These are phyloP conservation scores for Drosophila mauritiana DNA, from an alignment of 1,140 invertebrate species.

Conservation along the genomic window DNA sequence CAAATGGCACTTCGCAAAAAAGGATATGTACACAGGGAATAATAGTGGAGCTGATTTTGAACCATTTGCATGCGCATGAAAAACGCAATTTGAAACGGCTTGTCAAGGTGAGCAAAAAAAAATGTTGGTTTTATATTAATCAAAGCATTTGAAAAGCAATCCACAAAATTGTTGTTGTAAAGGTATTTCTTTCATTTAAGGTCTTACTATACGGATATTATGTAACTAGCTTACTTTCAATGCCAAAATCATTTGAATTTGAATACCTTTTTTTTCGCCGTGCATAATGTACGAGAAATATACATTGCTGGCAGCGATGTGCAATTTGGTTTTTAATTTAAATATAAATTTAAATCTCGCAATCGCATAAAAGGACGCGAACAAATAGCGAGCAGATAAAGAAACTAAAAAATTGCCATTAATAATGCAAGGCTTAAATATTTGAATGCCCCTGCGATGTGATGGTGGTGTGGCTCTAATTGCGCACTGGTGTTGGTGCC, in stretches of 20 bases:
- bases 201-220: no score
- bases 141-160: no score
- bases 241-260: no score
- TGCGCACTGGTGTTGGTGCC: slow-evolving; percentile 38
- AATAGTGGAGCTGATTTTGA: background rate
- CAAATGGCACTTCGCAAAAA: slow-evolving; percentile 33
- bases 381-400: slow-evolving; percentile 40
- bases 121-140: background rate
- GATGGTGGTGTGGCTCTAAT: slow-evolving; percentile 53
- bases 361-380: slow-evolving; percentile 25
- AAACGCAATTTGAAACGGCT: background rate
- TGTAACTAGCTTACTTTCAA: no score
- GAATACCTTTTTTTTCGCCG: background rate
- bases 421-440: slow-evolving; percentile 75
- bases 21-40: slow-evolving; percentile 6
- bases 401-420: slow-evolving; percentile 50
- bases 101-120: background rate
- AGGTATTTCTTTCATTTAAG: no score
- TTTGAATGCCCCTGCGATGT: slow-evolving; percentile 48
- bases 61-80: background rate
- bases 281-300: background rate
- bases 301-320: slow-evolving; percentile 25
- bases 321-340: slow-evolving; percentile 76
- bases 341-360: slow-evolving; percentile 72
- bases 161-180: no score